These are phyloP conservation scores for Sminthurinus aureus DNA, from an alignment of 2,888 invertebrate genomes.

Conservation along the genomic window DNA sequence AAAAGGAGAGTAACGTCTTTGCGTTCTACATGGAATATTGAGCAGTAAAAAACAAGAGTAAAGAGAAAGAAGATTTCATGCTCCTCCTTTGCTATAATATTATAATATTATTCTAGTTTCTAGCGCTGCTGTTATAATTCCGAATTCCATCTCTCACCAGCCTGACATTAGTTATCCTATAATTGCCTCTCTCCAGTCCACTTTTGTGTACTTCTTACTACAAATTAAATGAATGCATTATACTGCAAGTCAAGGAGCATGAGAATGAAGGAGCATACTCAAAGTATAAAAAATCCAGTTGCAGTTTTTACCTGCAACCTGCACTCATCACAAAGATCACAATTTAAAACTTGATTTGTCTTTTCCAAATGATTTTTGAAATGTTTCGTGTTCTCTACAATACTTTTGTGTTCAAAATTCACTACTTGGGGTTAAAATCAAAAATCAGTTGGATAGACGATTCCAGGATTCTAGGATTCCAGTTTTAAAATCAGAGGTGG, in stretches of 20 bases:
- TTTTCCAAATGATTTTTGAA: too few relatives aligned
- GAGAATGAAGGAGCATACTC: conserved; percentile 2
- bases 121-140: neutral
- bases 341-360: too few relatives aligned
- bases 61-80: neutral
- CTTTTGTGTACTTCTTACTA: conserved; percentile 26
- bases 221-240: too few relatives aligned
- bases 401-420: too few relatives aligned
- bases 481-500: too few relatives aligned
- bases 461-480: too few relatives aligned
- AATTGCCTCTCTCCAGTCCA: conserved; percentile 31
- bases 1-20: neutral
- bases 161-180: conserved; percentile 31
- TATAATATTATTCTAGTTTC: neutral
- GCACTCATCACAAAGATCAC: too few relatives aligned
- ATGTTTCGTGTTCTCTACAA: too few relatives aligned
- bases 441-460: too few relatives aligned
- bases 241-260: too few relatives aligned
- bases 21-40: neutral
- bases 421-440: too few relatives aligned
- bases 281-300: neutral
- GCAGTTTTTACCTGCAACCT: neutral
- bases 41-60: neutral
- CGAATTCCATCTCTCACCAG: conserved; percentile 1
- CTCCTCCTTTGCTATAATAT: neutral